phyloP scores from a whole-genome alignment of 2,797 vertebrate genomes.

The Carduelis carduelis region DNA sequence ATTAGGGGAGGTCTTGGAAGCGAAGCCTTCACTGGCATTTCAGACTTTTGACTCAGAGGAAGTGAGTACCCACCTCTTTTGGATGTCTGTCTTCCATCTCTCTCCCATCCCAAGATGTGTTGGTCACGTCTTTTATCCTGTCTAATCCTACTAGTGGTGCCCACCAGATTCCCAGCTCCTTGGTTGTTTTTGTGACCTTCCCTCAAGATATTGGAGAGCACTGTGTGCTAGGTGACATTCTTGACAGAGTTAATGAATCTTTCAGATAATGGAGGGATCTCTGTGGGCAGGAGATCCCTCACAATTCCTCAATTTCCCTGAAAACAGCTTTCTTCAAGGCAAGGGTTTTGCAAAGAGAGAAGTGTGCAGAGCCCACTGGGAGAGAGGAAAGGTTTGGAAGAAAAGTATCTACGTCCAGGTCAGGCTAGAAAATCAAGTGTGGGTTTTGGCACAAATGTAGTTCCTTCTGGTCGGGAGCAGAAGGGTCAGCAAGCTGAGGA shows the following conservation, averaged over 20 bases:
- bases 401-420: background rate
- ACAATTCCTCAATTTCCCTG: background rate
- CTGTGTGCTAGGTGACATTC: background rate
- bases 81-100: background rate
- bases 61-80: background rate
- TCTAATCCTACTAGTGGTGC: background rate
- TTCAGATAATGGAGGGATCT: background rate
- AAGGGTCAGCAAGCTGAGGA: background rate
- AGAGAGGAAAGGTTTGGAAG: background rate
- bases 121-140: background rate
- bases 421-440: background rate
- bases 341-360: background rate
- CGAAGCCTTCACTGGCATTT: background rate
- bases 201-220: background rate
- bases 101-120: background rate
- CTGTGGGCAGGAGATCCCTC: background rate
- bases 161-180: background rate
- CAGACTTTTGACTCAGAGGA: background rate
- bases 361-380: background rate
- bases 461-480: background rate
- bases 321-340: background rate
- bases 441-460: background rate
- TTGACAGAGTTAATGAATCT: background rate
- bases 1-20: background rate
- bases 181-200: background rate